Conservation (phyloP, 2,113 vertebrate genomes). For the Tichodroma muraria region DNA sequence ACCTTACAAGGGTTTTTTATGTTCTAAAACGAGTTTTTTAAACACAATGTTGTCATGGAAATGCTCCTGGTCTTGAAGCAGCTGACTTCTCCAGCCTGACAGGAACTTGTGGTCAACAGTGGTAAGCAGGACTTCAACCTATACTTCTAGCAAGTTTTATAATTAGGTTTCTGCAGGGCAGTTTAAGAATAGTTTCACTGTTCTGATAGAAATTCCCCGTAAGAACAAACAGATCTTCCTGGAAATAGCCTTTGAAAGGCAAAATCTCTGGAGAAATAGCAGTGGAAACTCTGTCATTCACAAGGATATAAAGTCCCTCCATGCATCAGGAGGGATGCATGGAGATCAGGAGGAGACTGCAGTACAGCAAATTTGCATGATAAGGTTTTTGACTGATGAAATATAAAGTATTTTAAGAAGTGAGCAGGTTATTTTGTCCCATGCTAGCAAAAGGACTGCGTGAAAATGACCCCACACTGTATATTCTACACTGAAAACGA, state of each 20-base stretch:
- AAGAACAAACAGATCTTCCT: background rate
- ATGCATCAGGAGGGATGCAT: background rate
- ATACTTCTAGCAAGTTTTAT: background rate
- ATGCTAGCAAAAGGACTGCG: background rate
- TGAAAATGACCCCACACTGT: background rate
- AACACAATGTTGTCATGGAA: background rate
- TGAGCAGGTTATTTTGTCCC: background rate
- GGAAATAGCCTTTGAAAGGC: background rate
- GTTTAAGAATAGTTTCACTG: background rate
- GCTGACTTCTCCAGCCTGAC: background rate
- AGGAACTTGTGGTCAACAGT: background rate
- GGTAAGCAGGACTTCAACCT: background rate
- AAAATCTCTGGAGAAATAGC: background rate
- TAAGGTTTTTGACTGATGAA: background rate
- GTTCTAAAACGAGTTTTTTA: background rate
- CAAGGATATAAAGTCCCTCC: background rate
- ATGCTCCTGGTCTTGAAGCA: background rate
- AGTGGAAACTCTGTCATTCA: background rate
- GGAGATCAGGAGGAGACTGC: no score
- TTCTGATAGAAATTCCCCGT: background rate
- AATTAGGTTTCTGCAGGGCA: background rate
- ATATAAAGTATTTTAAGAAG: background rate
- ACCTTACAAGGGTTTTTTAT: background rate
- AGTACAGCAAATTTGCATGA: background rate
- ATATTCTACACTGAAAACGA: background rate